Evolutionary conservation across 1,140 invertebrate genomes (phyloP), one percentile per base, ranked within the genome.

Genomic region (Aphidius ervi): DNA sequence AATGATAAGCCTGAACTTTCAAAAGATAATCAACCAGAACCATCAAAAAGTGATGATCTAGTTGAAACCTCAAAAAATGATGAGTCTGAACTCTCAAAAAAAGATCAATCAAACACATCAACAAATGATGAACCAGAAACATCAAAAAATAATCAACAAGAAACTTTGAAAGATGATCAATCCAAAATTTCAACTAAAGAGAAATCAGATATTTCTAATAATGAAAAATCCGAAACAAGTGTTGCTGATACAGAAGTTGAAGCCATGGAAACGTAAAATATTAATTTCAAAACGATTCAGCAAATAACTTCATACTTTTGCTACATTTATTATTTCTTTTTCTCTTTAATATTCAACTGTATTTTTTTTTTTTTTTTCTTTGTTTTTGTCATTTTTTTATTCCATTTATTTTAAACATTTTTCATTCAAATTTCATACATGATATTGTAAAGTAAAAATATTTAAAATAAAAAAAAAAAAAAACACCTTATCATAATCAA

Each of bases 201-300:
- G 4, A 31, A 31, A 31, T 31, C 1, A 31, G 23, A 31, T 31
- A 4, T 31, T 31, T 31, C 23, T 31, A 31, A 4, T 31, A 31
- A 31, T 31, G 23, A 31, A 31, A 4, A 31, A 31, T 3, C 1
- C 4, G 4, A 31, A 31, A 31, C 23, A 31, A 31, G 4, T 31
- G 4, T 31, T 31, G 23, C 23, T 31, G 23, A 31, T 31, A 2
- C 23, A 31, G 4, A 3, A 3, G 71, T 78, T 72, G 76, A 79
- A 67, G 70, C 72, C 8, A 80, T 79, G 77, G 76, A 80, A 70
- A 79, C 76, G 66, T 78, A 66, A 80, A 77, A 69, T 80, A 46
- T 49, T 48, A 8, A 31, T 31, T 31, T 31, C 4, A 31, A 31
- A 31, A 31, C 2, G 2, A 31, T 31, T 31, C 23, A 31, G 2